phyloP scores from a whole-genome alignment of 1,140 invertebrate species.

The Sarcophaga peregrina region DNA sequence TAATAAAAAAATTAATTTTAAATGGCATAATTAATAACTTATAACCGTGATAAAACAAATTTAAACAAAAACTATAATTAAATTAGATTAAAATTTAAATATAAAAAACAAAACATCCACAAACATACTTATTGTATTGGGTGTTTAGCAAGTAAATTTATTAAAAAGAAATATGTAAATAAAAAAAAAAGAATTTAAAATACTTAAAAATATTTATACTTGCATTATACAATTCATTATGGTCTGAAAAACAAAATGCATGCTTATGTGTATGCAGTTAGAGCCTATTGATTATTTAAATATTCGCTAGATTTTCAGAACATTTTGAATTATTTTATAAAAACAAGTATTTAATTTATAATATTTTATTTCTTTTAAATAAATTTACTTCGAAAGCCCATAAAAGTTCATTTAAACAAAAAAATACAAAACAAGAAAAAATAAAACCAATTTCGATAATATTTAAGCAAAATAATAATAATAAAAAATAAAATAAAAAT shows the following conservation, averaged over 20 bases:
- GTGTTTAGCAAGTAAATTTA: no score
- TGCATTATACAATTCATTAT: no score
- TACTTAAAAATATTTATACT: not conserved
- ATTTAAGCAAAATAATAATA: no score
- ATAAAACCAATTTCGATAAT: slow-evolving; percentile 1
- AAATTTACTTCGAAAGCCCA: not conserved
- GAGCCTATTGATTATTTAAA: no score
- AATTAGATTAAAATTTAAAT: slow-evolving; percentile 17
- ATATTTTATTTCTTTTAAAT: not conserved
- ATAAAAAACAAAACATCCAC: slow-evolving; percentile 4
- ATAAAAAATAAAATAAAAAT: not conserved
- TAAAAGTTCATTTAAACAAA: not conserved
- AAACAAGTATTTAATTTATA: no score
- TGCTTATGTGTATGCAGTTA: no score
- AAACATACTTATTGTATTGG: not conserved
- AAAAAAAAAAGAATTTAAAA: not conserved
- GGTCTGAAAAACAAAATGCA: no score
- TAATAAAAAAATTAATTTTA: slow-evolving; percentile 37
- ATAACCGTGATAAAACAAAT: slow-evolving; percentile 38
- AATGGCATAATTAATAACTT: slow-evolving; percentile 20
- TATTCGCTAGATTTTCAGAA: not conserved
- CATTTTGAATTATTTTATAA: not conserved
- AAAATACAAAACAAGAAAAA: not conserved
- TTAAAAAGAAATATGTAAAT: not conserved
- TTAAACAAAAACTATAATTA: not conserved